These are phyloP conservation scores for Vandiemenella viatica DNA, from an alignment of 2,888 invertebrate species.

Conservation along the genomic window DNA sequence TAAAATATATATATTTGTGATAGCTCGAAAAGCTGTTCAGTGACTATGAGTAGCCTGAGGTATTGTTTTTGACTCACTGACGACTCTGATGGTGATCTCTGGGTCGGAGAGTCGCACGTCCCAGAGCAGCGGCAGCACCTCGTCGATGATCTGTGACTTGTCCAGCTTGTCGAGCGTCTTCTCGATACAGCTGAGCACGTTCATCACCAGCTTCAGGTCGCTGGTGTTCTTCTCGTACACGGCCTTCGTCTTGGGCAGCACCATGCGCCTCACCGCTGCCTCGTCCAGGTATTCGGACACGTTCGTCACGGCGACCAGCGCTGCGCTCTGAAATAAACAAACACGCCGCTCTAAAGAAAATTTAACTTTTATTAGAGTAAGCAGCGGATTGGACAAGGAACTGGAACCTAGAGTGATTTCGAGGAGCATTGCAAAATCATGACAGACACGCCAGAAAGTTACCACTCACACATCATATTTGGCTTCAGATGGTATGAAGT, in stretches of 20 bases:
- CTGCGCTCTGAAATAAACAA: constrained; percentile 53
- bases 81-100: constrained; percentile 74
- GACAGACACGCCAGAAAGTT: no score
- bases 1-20: no score
- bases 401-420: no score
- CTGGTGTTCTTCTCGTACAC: constrained; percentile 64
- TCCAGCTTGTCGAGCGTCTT: constrained; percentile 71
- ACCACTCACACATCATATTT: no score
- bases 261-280: constrained; percentile 58
- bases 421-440: no score
- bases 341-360: no score
- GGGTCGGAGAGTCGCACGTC: constrained; percentile 77
- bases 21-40: no score
- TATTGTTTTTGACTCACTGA: no score
- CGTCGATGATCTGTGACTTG: constrained; percentile 73
- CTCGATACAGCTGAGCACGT: constrained; percentile 64
- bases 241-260: constrained; percentile 67
- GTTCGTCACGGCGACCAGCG: constrained; percentile 72
- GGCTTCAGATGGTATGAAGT: no score
- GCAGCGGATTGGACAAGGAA: no score
- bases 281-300: constrained; percentile 75
- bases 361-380: no score
- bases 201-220: constrained; percentile 65
- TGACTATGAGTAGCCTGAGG: no score
- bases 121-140: constrained; percentile 76